Base-by-base conservation (phyloP, 1,140 invertebrate genomes). In the Philotrypesis tridentata region DNA sequence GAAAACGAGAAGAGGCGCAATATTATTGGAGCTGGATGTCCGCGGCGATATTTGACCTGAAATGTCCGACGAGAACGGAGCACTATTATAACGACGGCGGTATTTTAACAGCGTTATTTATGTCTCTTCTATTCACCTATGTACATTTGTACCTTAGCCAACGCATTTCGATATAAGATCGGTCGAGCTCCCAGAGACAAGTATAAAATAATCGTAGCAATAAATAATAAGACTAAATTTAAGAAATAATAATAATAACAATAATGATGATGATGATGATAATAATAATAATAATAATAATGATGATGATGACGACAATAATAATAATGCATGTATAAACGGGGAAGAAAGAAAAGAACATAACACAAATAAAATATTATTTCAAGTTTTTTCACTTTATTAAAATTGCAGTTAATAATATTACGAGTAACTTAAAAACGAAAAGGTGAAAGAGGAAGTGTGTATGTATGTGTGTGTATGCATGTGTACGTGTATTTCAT, bases 121-220 rank as follows among this genome's bases (percentile, higher is more conserved):
- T 87, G 63, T 84, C 86, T 78, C 78, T 60, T 55, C 76, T 74
- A 67, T 75, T 84, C 82, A 82, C 85, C 87, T 92, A 91, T 92
- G 90, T 92, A 92, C 90, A 92, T 91, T 92, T 92, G 90, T 91
- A 92, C 90, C 90, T 89, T 91, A 87, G 88, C 89, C 89, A 91
- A 90, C 87, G 81, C 88, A 85, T 88, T 87, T 83, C 86, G 82
- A 90, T 86, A 86, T 88, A 85, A n/a, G 72, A 17, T 84, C 71
- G 67, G 85, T 85, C 89, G 84, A 90, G 87, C 84, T 88, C 87
- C 87, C 87, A 86, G 85, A 73, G 71, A 67, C 80, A 33, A 71
- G n/a, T n/a, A 61, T 12, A 74, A 74, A 74, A 74, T 21, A 25
- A 43, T 7, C n/a, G n/a, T n/a, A n/a, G n/a, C n/a, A n/a, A n/a